Base-by-base conservation (phyloP, 2,797 vertebrate genomes). In the Notamacropus eugenii region DNA sequence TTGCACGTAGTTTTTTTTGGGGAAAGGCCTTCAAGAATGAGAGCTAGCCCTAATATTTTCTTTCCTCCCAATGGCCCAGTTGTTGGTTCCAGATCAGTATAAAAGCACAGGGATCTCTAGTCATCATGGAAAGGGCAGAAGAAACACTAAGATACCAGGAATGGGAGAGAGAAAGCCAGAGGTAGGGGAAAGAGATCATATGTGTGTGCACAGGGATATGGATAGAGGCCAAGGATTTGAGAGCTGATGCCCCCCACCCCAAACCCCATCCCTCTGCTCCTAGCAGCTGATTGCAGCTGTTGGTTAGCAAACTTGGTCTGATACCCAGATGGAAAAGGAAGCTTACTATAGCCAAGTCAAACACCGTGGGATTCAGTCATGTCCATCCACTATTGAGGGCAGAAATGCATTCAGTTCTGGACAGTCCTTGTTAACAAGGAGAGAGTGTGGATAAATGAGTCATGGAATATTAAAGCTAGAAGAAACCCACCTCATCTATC, bases 211-310 rank as follows among this genome's bases (percentile, higher is more conserved):
- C 29, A 91, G 55, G 92, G 92, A 62, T 2, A 91, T 87, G 74
- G 74, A 87, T 46, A 40, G 22, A 40, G 22, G 74, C 74, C 95
- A 31, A 74, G 90, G 82, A 40, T 93, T 96, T 96, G 94, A 94
- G 54, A 90, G 90, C 96, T 46, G 29, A 92, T 91, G 59, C 87
- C 90, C 93, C 95, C 92, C n/a, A 74, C 4, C 58, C 93, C 31
- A 56, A 1, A 93, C 55, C 92, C 91, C 82, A 54, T 91, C 90
- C 52, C 52, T 91, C 92, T 28, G 82, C 93, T 95, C n/a, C 95
- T 93, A 96, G 91, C 98, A 98, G 98, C 97, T 98, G 98, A 98
- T 97, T 91, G 67, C 97, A 98, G 98, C 97, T 98, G 98, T 94
- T 29, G 90, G 54, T 22, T 87, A 46, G 34, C 59, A 10, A 93